Evolutionary conservation across 1,140 invertebrate genomes (phyloP).

Genomic region (Mamestra configurata): DNA sequence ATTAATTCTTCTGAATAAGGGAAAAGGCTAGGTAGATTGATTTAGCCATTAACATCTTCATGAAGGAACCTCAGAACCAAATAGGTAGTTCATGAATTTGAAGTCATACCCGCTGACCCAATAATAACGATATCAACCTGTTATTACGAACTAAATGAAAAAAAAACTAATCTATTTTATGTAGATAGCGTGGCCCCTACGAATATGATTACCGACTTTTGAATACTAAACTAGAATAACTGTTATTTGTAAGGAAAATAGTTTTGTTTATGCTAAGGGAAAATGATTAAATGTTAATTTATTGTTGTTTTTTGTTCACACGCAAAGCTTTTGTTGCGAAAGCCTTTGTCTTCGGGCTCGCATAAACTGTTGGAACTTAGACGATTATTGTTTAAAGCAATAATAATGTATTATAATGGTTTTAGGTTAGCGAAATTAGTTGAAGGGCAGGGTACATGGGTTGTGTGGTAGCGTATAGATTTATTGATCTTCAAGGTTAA

Average conservation of each 20-base stretch:
- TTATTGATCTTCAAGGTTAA: background rate
- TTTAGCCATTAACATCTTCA: no score
- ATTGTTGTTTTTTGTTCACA: constrained; percentile 36
- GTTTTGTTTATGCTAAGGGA: constrained; percentile 27
- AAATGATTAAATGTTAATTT: constrained; percentile 48
- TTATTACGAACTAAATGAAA: background rate
- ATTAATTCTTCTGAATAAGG: no score
- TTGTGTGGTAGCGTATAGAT: background rate
- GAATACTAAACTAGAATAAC: constrained; percentile 41
- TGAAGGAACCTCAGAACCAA: background rate
- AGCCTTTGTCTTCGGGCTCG: background rate
- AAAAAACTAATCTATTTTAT: constrained; percentile 2
- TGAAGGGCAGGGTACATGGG: background rate
- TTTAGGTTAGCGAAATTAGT: background rate
- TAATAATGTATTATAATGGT: background rate
- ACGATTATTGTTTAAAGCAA: background rate
- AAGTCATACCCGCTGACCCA: background rate
- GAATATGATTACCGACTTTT: constrained; percentile 9
- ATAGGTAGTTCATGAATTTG: no score
- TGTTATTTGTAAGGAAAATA: constrained; percentile 39
- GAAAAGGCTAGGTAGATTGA: no score
- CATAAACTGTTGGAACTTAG: background rate
- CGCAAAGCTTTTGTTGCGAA: constrained; percentile 13
- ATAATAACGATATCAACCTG: background rate
- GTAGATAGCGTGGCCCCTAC: background rate